Base-by-base conservation (phyloP, 2,888 invertebrate genomes). In the Sclerodermus sp. region DNA sequence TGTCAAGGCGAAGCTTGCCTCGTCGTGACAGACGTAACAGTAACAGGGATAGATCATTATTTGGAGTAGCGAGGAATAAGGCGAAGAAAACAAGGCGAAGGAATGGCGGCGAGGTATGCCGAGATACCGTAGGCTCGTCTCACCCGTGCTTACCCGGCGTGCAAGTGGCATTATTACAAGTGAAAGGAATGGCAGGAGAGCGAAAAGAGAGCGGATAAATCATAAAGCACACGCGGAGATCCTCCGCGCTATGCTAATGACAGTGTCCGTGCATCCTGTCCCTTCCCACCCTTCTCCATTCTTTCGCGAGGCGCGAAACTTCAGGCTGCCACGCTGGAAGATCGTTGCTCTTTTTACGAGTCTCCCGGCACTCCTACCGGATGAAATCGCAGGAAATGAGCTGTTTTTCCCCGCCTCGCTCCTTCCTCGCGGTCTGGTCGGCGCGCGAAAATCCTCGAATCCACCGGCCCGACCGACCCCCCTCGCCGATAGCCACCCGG, bases 171-270 rank as follows among this genome's bases (percentile, higher is more conserved):
- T 23, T n/a, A n/a, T 63, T 61, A 63, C 61, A 53, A 56, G 55
- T 36, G 58, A 51, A 55, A 57, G 56, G 54, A 55, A 53, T 38
- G 48, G 8, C 23, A 23, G 42, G 29, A 49, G 43, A 47, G 47
- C 46, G 46, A 55, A 43, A 47, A 54, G 53, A 45, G 62, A 50
- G 51, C 61, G 68, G 62, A 72, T 73, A 73, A 72, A 73, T 73
- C 71, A 72, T 70, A 66, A 70, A 68, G 63, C 68, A 67, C 62
- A 51, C n/a, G n/a, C n/a, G n/a, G n/a, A n/a, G 49, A 49, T 60
- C 53, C 53, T 57, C 54, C 58, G 58, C 62, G 62, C 61, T 70
- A 71, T 70, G 71, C 67, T 73, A 73, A 73, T 73, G 68, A 72
- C 70, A 69, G 67, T n/a, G n/a, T 64, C 65, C 65, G 65, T 55